These are phyloP conservation scores for Sebastes nivosus DNA, from an alignment of 2,797 vertebrate genomes.

Conservation along the genomic window DNA sequence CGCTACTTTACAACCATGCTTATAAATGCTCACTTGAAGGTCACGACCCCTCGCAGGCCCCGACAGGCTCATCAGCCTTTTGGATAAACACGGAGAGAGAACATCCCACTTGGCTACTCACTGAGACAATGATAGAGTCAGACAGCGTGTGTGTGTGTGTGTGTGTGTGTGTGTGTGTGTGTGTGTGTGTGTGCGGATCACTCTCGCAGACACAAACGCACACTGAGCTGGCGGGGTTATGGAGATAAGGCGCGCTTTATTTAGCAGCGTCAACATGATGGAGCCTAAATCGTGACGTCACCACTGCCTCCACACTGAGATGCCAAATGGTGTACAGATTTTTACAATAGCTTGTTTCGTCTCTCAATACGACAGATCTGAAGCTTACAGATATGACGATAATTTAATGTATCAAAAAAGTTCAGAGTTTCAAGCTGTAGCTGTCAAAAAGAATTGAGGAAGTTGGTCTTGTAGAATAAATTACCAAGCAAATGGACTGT, in stretches of 20 bases:
- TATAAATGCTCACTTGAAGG: constrained; percentile 43
- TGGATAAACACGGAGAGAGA: constrained; percentile 42
- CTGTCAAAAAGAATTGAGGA: not conserved
- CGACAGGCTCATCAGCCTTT: constrained; percentile 27
- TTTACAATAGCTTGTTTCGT: not conserved
- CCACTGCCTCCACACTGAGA: not conserved
- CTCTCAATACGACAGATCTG: not conserved
- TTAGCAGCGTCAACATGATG: constrained; percentile 48
- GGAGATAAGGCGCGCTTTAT: constrained; percentile 70
- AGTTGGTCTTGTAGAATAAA: constrained; percentile 24
- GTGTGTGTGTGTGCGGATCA: constrained; percentile 51
- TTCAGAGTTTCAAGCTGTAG: not conserved
- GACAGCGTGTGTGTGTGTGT: constrained; percentile 60
- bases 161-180: constrained; percentile 46
- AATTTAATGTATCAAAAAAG: not conserved
- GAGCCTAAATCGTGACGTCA: constrained; percentile 48
- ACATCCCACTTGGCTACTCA: constrained; percentile 53
- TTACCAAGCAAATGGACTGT: constrained; percentile 23
- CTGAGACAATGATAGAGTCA: constrained; percentile 60
- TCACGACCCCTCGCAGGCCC: constrained; percentile 23
- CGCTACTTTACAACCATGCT: constrained; percentile 27
- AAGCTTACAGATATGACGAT: not conserved
- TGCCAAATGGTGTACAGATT: not conserved
- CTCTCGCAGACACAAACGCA: constrained; percentile 52
- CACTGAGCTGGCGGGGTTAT: constrained; percentile 60